A percentile compares a stretch with the other conserved stretches of the same genome.
Evolutionary conservation across 2,113 vertebrate genomes (phyloP).

Genomic region (Pteruthius melanotis): DNA sequence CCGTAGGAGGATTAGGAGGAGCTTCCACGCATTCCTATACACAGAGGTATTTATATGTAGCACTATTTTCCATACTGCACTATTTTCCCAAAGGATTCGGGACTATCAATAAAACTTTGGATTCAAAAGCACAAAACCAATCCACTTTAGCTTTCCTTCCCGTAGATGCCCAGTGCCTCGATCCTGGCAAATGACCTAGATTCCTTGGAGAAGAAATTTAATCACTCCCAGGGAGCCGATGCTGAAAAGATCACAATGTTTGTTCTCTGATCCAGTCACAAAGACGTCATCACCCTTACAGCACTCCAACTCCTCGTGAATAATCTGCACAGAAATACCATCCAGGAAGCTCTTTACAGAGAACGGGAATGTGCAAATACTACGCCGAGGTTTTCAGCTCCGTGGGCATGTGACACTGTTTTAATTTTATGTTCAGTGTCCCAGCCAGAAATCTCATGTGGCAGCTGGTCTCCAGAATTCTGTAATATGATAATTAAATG

Average conservation of each 20-base stretch:
- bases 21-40: neutral
- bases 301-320: neutral
- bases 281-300: conserved; percentile 50
- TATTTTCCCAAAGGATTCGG: neutral
- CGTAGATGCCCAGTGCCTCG: neutral
- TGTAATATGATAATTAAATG: conserved; percentile 66
- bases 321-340: conserved; percentile 61
- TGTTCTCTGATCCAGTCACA: conserved; percentile 38
- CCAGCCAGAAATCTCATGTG: conserved; percentile 61
- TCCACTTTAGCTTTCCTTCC: neutral
- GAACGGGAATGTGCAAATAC: neutral
- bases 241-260: conserved; percentile 41
- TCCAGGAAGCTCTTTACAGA: conserved; percentile 25
- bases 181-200: neutral
- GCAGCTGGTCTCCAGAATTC: conserved; percentile 61
- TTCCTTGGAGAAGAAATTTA: neutral
- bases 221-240: neutral
- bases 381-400: neutral
- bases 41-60: neutral
- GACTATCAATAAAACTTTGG: neutral
- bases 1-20: neutral
- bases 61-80: neutral
- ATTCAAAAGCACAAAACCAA: neutral
- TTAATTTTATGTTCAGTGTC: conserved; percentile 49
- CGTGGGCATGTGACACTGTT: neutral